Conservation (phyloP, 2,113 vertebrate genomes). For the Gulo gulo region DNA sequence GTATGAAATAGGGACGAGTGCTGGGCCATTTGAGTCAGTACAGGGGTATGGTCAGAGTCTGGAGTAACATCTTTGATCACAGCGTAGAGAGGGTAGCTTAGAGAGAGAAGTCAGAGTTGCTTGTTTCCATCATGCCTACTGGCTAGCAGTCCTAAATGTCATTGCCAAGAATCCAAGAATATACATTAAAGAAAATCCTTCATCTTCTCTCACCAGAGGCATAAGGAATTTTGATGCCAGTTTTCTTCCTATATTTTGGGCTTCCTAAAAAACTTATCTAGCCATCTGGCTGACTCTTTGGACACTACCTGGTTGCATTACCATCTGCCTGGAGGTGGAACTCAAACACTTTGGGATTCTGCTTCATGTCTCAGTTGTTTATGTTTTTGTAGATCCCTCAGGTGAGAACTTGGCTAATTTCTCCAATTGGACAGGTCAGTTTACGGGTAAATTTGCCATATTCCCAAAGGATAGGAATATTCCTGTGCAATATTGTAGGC, state of each 20-base stretch:
- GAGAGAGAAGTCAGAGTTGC: neutral
- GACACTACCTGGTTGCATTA: neutral
- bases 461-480: neutral
- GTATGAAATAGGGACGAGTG: neutral
- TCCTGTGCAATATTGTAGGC: neutral
- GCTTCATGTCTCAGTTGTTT: neutral
- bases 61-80: neutral
- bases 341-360: neutral
- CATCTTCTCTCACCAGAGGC: neutral
- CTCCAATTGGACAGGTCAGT: neutral
- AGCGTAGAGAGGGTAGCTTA: neutral
- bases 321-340: neutral
- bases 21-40: neutral
- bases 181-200: neutral
- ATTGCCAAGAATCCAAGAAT: neutral
- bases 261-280: neutral
- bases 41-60: neutral
- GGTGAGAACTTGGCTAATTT: neutral
- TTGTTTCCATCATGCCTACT: neutral
- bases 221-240: neutral
- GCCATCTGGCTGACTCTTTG: neutral
- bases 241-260: neutral
- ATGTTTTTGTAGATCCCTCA: neutral
- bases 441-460: neutral
- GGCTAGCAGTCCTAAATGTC: neutral